Percentiles rank a stretch among this genome's conserved stretches.
phyloP scores from a whole-genome alignment of 2,888 invertebrate genomes.

The Agrotis exclamationis region DNA sequence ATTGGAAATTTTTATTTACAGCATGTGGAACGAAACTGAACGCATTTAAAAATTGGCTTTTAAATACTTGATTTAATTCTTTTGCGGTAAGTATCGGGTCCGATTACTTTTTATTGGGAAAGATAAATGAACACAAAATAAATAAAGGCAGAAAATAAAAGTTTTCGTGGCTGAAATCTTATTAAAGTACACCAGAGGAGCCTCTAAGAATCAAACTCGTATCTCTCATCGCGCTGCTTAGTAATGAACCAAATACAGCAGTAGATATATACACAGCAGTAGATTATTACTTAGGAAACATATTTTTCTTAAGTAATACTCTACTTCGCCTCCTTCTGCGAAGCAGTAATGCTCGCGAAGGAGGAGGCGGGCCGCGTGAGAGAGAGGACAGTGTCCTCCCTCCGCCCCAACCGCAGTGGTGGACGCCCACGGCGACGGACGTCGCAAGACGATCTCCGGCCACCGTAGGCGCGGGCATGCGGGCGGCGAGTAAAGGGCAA shows the following conservation, averaged over 20 bases:
- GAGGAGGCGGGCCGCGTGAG: no score
- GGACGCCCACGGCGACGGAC: no score
- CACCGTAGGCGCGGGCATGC: no score
- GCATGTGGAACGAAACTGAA: slow-evolving; percentile 23
- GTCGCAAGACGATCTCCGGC: no score
- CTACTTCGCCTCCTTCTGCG: no score
- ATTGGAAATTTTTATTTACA: slow-evolving; percentile 52
- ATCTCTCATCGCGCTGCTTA: no score
- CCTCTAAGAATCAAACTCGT: background rate
- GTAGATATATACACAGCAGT: background rate
- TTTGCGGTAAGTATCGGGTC: slow-evolving; percentile 12
- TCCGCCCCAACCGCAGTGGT: no score
- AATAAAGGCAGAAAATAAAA: background rate
- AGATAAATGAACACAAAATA: background rate
- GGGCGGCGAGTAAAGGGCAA: no score
- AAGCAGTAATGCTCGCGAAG: no score
- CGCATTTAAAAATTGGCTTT: slow-evolving; percentile 39
- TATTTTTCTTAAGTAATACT: no score
- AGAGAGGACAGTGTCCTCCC: no score
- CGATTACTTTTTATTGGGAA: slow-evolving; percentile 22
- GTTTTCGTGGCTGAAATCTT: background rate
- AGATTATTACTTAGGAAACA: slow-evolving; percentile 17
- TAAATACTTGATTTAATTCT: slow-evolving; percentile 36
- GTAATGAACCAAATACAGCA: background rate
- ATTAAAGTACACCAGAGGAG: background rate